Conservation (phyloP, 2,113 vertebrate genomes). For the Loxodonta africana region DNA sequence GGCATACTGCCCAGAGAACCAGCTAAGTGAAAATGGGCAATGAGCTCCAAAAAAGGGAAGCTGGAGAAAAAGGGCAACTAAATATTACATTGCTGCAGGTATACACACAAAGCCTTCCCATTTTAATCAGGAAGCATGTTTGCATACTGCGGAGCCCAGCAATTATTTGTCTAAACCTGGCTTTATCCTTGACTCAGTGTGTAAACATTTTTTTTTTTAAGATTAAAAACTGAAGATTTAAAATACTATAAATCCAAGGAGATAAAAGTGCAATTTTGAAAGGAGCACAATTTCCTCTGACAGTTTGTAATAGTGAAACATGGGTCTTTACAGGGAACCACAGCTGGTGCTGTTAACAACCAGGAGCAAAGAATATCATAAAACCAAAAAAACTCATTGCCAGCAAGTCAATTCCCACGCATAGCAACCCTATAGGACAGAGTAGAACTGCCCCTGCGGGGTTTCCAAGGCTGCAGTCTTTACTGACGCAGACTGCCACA, state of each 20-base stretch:
- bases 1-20: slow-evolving; percentile 74
- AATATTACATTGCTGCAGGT: slow-evolving; percentile 38
- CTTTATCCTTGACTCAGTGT: slow-evolving; percentile 26
- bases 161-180: not conserved
- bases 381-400: no score
- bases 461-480: not conserved
- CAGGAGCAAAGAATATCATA: slow-evolving; percentile 31
- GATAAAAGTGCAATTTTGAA: not conserved
- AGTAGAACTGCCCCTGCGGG: not conserved
- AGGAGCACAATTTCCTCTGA: not conserved
- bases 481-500: not conserved
- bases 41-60: slow-evolving; percentile 29
- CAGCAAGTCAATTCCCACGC: not conserved
- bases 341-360: not conserved
- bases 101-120: not conserved
- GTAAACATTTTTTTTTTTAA: not conserved
- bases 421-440: not conserved
- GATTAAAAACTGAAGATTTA: not conserved
- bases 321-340: not conserved
- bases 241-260: not conserved
- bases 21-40: slow-evolving; percentile 72
- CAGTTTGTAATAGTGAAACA: not conserved
- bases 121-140: not conserved
- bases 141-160: not conserved
- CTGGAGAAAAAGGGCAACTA: not conserved